Conservation (phyloP, 2,797 vertebrate species). For the Coregonus ussuriensis region DNA sequence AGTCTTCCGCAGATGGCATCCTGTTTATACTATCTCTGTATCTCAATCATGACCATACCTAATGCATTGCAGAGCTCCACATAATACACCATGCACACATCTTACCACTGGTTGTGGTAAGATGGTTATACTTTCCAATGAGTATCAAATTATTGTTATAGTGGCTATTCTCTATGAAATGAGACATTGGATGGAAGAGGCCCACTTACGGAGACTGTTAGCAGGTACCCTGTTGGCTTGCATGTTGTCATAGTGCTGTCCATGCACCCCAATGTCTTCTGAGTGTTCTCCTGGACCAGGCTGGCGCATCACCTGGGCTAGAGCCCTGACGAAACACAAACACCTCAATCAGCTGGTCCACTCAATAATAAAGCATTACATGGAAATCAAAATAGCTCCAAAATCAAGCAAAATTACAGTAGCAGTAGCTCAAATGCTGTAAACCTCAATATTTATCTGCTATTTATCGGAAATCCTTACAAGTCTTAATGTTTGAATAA, state of each 20-base stretch:
- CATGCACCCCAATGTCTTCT: slow-evolving; percentile 85
- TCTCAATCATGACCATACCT: not conserved
- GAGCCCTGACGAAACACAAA: slow-evolving; percentile 78
- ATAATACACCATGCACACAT: not conserved
- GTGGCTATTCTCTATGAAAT: not conserved
- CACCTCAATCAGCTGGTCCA: slow-evolving; percentile 3
- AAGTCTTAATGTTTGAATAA: not conserved
- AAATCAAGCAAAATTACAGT: not conserved
- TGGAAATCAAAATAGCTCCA: not conserved
- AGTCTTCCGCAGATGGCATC: not conserved
- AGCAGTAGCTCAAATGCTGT: not conserved
- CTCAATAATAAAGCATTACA: not conserved
- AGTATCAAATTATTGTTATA: not conserved
- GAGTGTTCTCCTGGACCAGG: slow-evolving; percentile 84
- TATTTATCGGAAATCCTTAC: not conserved
- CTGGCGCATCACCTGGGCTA: slow-evolving; percentile 93
- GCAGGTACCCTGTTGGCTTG: slow-evolving; percentile 81
- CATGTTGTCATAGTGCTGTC: slow-evolving; percentile 93
- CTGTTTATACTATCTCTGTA: not conserved
- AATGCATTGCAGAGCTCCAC: not conserved
- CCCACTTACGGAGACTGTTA: slow-evolving; percentile 91
- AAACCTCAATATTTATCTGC: not conserved
- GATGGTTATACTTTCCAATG: not conserved
- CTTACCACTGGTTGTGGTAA: not conserved
- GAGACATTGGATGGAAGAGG: not conserved